phyloP scores from a whole-genome alignment of 2,888 invertebrate genomes.

The Lasioglossum leucozonium region DNA sequence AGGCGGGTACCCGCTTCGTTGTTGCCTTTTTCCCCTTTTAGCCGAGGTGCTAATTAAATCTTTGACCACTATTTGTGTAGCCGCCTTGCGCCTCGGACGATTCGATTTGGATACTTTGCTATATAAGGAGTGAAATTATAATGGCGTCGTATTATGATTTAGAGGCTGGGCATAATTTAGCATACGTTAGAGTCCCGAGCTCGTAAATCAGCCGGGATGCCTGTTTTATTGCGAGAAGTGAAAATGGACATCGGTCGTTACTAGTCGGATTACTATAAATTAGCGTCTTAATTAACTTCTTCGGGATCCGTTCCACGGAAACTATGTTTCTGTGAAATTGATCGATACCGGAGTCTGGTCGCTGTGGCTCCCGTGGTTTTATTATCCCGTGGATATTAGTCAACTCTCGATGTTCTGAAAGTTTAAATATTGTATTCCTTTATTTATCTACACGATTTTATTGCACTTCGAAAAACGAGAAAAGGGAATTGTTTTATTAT shows the following conservation, averaged over 20 bases:
- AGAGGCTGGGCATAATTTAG: constrained; percentile 12
- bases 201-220: not conserved
- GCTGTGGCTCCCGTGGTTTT: too few relatives aligned
- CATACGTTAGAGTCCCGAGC: not conserved
- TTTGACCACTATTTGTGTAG: constrained; percentile 11
- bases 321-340: not conserved
- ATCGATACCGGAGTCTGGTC: not conserved
- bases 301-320: not conserved
- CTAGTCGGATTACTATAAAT: constrained; percentile 2
- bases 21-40: not conserved
- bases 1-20: not conserved
- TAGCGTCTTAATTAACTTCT: constrained; percentile 20
- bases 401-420: not conserved
- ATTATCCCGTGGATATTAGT: too few relatives aligned
- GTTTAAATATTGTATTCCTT: not conserved
- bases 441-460: not conserved
- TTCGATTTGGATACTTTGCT: not conserved
- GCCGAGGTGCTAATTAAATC: constrained; percentile 17
- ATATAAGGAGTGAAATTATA: not conserved
- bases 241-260: constrained; percentile 4
- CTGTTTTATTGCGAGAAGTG: constrained; percentile 8
- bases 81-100: not conserved
- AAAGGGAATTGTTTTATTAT: not conserved
- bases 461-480: not conserved
- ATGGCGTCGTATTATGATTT: not conserved